Evolutionary conservation across 2,797 vertebrate species (phyloP).

Genomic region (Notoglanidium macrostoma): DNA sequence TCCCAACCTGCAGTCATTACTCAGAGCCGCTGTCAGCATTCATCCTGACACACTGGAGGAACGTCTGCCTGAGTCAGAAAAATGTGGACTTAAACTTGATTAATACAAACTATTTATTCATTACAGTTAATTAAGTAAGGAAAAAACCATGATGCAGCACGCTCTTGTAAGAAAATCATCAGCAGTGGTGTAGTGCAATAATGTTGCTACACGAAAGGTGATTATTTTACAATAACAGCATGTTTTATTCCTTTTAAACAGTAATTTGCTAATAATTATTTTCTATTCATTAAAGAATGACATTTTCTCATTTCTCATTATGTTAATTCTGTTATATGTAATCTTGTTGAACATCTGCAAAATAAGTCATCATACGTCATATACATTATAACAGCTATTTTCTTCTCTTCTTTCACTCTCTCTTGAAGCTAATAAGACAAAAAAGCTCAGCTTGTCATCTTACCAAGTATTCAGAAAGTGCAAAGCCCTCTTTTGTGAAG

Average conservation of each 20-base stretch:
- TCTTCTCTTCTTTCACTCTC: background rate
- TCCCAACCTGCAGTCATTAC: conserved; percentile 43
- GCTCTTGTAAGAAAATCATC: background rate
- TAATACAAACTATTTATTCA: conserved; percentile 15
- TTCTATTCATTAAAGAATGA: background rate
- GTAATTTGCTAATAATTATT: background rate
- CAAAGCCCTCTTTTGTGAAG: background rate
- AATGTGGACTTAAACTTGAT: background rate
- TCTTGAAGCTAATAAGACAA: background rate
- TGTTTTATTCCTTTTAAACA: background rate
- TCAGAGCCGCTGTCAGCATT: conserved; percentile 36
- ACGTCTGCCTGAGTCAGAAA: conserved; percentile 1
- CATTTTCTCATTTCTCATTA: background rate
- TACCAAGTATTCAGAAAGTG: background rate
- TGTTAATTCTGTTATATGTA: background rate
- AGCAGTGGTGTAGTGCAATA: background rate
- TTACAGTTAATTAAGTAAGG: background rate
- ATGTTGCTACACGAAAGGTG: background rate
- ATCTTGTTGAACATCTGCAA: background rate
- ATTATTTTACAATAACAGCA: background rate
- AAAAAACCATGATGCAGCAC: background rate
- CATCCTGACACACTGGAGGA: conserved; percentile 21
- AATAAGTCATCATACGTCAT: background rate
- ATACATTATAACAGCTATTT: background rate
- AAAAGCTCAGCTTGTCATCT: background rate